Evolutionary conservation across 64 coral and sea anemone species (phyloP).

Genomic region (Orbicella faveolata): DNA sequence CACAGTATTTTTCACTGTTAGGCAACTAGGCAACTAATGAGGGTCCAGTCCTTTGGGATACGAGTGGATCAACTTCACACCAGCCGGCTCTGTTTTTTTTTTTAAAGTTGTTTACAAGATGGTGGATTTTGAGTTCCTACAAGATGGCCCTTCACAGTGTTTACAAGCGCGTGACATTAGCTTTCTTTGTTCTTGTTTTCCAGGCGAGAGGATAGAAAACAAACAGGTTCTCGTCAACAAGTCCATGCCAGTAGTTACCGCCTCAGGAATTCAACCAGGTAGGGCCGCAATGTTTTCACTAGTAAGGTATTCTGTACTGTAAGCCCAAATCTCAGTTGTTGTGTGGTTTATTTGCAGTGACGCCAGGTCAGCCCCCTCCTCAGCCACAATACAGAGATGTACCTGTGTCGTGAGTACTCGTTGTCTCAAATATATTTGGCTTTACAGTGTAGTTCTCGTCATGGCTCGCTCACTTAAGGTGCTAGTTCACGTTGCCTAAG

Average conservation of each 20-base stretch:
- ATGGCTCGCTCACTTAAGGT: too few relatives aligned
- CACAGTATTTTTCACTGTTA: too few relatives aligned
- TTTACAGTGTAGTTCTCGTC: neutral
- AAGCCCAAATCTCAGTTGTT: neutral
- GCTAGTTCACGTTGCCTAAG: too few relatives aligned
- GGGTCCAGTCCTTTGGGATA: too few relatives aligned
- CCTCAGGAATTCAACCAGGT: constrained; percentile 73
- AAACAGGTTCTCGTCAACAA: constrained; percentile 96
- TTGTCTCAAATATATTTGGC: neutral
- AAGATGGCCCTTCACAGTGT: too few relatives aligned
- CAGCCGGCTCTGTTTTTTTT: too few relatives aligned
- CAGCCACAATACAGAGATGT: constrained; percentile 93
- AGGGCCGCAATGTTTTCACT: neutral
- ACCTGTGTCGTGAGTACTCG: constrained; percentile 67
- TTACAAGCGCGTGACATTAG: neutral
- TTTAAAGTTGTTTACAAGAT: too few relatives aligned
- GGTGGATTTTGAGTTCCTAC: too few relatives aligned
- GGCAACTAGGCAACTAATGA: too few relatives aligned
- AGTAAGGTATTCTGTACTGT: neutral
- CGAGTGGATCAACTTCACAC: too few relatives aligned
- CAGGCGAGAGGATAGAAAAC: constrained; percentile 91
- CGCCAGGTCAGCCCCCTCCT: constrained; percentile 60
- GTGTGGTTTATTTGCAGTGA: constrained; percentile 1
- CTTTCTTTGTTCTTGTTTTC: neutral
- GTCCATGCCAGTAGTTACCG: constrained; percentile 92